Evolutionary conservation across 2,888 invertebrate species (phyloP), one percentile per base, ranked within the genome.

Genomic region (Osmoderma eremita): DNA sequence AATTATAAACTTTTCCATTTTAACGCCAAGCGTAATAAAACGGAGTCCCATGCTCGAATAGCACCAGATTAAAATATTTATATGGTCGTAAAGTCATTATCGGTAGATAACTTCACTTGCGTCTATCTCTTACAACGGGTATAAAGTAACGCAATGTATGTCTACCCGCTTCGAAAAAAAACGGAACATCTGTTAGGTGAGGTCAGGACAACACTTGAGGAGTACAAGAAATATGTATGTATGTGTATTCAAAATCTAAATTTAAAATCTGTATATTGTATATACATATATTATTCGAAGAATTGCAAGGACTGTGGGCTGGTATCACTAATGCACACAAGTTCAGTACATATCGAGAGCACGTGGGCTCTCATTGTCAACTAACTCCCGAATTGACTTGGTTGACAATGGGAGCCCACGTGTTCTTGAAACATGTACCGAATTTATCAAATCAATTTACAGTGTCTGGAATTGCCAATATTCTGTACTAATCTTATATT

Each of bases 41-140:
- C 49, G 53, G 58, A 49, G 49, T 56, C 53, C 38, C 56, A 58
- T 18, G 56, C 36, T 49, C 49, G 56, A 49, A 49, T 48, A 49
- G 56, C 65, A 45, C 54, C 45, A 53, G 58, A 56, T 65, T 65
- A 45, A 49, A 65, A 65, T 65, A 65, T 65, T 65, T 65, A 65
- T 65, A 39, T 42, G 54, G 65, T 65, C 56, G 50, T 65, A 65
- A 65, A 65, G 30, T 50, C 65, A 56, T 56, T 65, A 65, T 65
- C 65, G 49, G 49, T 48, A 65, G 58, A 58, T 65, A 65, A 65
- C 56, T 45, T 41, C 49, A 65, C 42, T 65, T 65, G 65, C 65
- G 58, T 48, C 54, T 65, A 65, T 56, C 65, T 49, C 54, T 49
- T 48, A 65, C 65, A 65, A 63, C 38, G 49, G 48, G 49, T 65